These are phyloP conservation scores for Candidula unifasciata DNA, from an alignment of 2,888 invertebrate genomes.

Conservation along the genomic window DNA sequence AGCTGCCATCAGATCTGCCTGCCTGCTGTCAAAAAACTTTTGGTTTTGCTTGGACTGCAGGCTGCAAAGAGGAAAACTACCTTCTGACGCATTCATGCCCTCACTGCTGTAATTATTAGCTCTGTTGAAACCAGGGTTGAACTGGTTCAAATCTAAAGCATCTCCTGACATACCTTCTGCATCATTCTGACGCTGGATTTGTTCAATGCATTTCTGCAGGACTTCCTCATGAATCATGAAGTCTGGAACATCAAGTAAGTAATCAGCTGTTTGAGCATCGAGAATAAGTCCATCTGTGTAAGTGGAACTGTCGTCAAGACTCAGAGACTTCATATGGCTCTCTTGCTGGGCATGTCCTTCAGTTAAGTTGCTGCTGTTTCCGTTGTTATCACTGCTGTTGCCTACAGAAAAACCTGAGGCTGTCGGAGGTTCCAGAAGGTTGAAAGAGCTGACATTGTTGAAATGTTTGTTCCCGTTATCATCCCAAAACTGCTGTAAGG, in stretches of 20 bases:
- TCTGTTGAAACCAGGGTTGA: conserved; percentile 22
- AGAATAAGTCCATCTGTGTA: conserved; percentile 37
- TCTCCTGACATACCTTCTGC: background rate
- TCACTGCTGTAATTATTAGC: conserved; percentile 14
- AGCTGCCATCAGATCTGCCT: conserved; percentile 30
- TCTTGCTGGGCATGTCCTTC: conserved; percentile 28
- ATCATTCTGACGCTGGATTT: conserved; percentile 46
- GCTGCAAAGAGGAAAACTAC: background rate
- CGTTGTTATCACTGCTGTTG: conserved; percentile 15
- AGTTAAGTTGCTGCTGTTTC: background rate
- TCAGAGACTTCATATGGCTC: conserved; percentile 13
- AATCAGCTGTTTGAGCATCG: conserved; percentile 38
- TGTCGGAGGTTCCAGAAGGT: background rate
- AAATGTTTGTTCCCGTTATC: conserved; percentile 31
- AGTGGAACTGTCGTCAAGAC: conserved; percentile 37
- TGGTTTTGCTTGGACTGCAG: conserved; percentile 18
- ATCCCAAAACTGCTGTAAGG: conserved; percentile 37
- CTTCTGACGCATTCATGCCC: background rate
- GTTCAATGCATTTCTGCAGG: conserved; percentile 47
- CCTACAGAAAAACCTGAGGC: background rate
- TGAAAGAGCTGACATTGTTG: background rate
- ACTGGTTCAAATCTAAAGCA: conserved; percentile 7
- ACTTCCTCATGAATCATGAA: conserved; percentile 43
- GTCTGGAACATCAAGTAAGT: conserved; percentile 32
- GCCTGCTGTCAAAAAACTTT: background rate